phyloP scores from a whole-genome alignment of 2,797 vertebrate genomes.

The Labeo calbasu region DNA sequence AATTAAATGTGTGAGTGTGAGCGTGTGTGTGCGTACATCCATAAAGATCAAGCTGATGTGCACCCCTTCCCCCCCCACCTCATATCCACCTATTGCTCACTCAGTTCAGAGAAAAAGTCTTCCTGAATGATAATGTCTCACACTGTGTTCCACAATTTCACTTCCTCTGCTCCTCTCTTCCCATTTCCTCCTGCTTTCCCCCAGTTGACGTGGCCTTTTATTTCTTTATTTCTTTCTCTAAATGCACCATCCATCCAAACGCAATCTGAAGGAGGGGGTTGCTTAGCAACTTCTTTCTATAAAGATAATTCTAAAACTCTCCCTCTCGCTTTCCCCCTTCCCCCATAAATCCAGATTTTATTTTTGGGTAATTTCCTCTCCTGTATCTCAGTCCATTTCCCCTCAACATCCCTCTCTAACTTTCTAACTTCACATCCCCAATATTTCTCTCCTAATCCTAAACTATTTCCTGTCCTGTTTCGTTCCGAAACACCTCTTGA shows the following conservation, averaged over 20 bases:
- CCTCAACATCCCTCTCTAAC: neutral
- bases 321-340: neutral
- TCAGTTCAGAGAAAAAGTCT: neutral
- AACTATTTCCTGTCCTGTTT: neutral
- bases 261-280: conserved; percentile 24
- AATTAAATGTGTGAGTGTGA: conserved; percentile 18
- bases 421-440: neutral
- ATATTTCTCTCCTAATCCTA: conserved; percentile 17
- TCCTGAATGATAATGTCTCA: conserved; percentile 13
- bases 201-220: neutral
- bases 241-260: conserved; percentile 43
- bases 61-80: neutral
- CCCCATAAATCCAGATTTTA: conserved; percentile 32
- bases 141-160: conserved; percentile 22
- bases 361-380: conserved; percentile 33
- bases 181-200: conserved; percentile 4
- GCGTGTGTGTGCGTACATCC: neutral
- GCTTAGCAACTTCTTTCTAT: conserved; percentile 47
- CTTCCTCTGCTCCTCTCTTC: conserved; percentile 6
- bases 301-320: conserved; percentile 28
- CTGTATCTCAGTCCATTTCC: conserved; percentile 20
- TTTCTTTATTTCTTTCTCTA: conserved; percentile 16
- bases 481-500: conserved; percentile 15
- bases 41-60: conserved; percentile 28
- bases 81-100: neutral